Conservation (phyloP, 2,797 vertebrate species). For the Nothura maculosa region DNA sequence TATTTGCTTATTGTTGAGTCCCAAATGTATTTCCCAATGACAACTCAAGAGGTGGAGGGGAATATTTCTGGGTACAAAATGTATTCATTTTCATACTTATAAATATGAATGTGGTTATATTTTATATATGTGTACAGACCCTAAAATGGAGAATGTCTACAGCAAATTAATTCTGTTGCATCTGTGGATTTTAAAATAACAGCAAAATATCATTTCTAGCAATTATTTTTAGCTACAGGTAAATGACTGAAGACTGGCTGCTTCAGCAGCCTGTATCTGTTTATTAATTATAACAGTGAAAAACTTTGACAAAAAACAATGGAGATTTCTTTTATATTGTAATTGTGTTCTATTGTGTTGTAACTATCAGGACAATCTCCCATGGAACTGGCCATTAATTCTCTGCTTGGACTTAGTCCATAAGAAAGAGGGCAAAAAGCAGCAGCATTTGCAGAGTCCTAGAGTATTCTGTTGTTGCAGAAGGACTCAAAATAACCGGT, state of each 20-base stretch:
- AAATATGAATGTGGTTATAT: conserved; percentile 73
- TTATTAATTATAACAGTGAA: conserved; percentile 38
- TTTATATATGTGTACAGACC: conserved; percentile 69
- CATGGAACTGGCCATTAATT: conserved; percentile 24
- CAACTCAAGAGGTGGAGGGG: conserved; percentile 41
- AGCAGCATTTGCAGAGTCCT: neutral
- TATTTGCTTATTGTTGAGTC: neutral
- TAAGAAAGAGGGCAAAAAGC: conserved; percentile 18
- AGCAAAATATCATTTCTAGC: conserved; percentile 75
- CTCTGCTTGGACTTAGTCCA: neutral
- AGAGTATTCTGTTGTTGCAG: neutral
- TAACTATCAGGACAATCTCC: conserved; percentile 27
- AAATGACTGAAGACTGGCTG: conserved; percentile 63
- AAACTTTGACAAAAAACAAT: conserved; percentile 49
- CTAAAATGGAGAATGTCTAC: conserved; percentile 65
- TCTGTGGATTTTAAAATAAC: conserved; percentile 68
- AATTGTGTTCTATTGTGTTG: neutral
- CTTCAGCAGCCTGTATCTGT: conserved; percentile 52
- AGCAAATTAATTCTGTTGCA: conserved; percentile 60
- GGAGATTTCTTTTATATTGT: conserved; percentile 17
- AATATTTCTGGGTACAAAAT: conserved; percentile 66
- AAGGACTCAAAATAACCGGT: neutral
- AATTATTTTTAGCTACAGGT: conserved; percentile 72
- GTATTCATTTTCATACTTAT: conserved; percentile 71
- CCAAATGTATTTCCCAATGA: conserved; percentile 51